phyloP scores from a whole-genome alignment of 2,888 invertebrate species.

The Scaptomyza parva region DNA sequence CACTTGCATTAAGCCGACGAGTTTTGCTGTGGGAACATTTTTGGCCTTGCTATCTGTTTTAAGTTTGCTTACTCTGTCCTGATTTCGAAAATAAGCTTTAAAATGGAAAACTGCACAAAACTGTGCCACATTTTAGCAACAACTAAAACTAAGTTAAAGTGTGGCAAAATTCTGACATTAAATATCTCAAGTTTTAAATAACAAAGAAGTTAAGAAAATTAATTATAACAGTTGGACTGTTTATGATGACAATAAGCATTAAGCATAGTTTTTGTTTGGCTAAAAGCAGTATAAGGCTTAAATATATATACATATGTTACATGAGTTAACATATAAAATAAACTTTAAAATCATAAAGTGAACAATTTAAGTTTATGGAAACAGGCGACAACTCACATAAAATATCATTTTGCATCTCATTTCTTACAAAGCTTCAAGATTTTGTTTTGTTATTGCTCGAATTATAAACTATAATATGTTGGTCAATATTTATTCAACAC shows the following conservation, averaged over 20 bases:
- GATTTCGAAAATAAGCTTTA: background rate
- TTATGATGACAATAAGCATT: background rate
- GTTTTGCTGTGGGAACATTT: constrained; percentile 6
- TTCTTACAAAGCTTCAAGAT: no score
- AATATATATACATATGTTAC: no score
- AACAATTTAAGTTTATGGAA: no score
- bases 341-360: background rate
- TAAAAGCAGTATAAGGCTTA: no score
- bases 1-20: background rate
- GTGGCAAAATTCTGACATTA: background rate
- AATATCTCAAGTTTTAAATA: background rate
- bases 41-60: background rate
- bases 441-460: background rate
- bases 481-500: no score
- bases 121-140: background rate
- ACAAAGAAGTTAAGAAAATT: background rate
- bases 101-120: background rate
- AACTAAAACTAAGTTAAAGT: background rate
- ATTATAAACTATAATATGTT: no score
- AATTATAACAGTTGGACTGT: background rate
- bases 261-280: background rate
- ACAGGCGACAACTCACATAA: no score
- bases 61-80: background rate
- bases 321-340: no score
- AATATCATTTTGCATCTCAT: no score